phyloP scores from a whole-genome alignment of 2,113 vertebrate genomes.

The Scytalopus superciliaris region DNA sequence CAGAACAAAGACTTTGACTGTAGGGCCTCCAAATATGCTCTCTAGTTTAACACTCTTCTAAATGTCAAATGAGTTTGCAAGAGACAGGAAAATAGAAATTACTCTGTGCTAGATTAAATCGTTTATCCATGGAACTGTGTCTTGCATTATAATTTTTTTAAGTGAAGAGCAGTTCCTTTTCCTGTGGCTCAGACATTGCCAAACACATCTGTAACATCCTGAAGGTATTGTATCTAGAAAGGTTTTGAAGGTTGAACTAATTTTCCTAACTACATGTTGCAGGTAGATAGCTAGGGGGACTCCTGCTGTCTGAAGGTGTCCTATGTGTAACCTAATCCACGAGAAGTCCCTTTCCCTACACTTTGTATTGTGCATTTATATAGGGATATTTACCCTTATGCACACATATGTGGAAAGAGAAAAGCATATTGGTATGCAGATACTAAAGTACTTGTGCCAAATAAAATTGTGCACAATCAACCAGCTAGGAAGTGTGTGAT shows the following conservation, averaged over 20 bases:
- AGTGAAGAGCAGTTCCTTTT: neutral
- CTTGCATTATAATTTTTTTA: neutral
- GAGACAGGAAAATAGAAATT: neutral
- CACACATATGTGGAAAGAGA: neutral
- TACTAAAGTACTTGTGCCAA: neutral
- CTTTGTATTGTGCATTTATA: neutral
- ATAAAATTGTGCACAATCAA: neutral
- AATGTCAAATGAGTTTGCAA: neutral
- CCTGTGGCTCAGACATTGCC: neutral
- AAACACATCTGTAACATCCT: neutral
- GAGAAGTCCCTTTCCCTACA: neutral
- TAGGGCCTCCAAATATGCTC: rapidly evolving
- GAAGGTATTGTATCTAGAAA: neutral
- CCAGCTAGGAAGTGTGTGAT: rapidly evolving
- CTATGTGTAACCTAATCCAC: rapidly evolving
- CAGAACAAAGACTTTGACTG: neutral
- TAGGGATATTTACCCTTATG: rapidly evolving
- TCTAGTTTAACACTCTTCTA: neutral
- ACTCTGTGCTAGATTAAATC: neutral
- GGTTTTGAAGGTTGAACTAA: neutral
- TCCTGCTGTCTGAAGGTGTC: neutral
- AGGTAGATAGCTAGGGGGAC: neutral
- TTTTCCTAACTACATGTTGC: neutral
- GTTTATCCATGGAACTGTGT: neutral
- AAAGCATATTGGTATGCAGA: neutral